Evolutionary conservation across 2,797 vertebrate species (phyloP).

Genomic region (Liparis tanakae): DNA sequence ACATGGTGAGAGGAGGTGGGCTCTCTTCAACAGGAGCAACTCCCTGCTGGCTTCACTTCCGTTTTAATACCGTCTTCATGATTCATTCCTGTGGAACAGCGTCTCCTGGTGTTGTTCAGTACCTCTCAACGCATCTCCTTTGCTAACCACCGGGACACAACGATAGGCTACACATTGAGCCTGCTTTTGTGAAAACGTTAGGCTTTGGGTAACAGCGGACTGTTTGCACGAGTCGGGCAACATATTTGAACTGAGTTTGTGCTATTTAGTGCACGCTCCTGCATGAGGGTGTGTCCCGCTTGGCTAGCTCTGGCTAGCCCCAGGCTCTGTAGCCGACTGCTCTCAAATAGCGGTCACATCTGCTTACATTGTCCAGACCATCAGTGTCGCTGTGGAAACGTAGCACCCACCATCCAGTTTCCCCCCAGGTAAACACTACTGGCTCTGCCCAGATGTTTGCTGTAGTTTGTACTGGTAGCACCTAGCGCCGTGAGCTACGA

Average conservation of each 20-base stretch:
- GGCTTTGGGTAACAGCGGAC: background rate
- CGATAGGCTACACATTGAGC: background rate
- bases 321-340: background rate
- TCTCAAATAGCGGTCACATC: background rate
- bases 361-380: background rate
- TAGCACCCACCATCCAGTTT: background rate
- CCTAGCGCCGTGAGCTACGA: too few species aligned
- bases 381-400: background rate
- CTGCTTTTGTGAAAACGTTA: background rate
- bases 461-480: too few species aligned
- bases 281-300: too few species aligned
- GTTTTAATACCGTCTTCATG: background rate
- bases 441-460: background rate
- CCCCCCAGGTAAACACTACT: background rate
- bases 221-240: background rate
- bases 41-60: background rate
- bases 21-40: conserved; percentile 17
- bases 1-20: conserved; percentile 72
- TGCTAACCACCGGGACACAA: background rate
- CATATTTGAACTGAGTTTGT: background rate
- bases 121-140: background rate
- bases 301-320: background rate
- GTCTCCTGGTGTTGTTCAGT: conserved; percentile 3
- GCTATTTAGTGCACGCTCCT: background rate
- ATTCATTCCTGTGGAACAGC: conserved; percentile 1